phyloP scores from a whole-genome alignment of 2,888 invertebrate species.

The Coecobrya sp. region DNA sequence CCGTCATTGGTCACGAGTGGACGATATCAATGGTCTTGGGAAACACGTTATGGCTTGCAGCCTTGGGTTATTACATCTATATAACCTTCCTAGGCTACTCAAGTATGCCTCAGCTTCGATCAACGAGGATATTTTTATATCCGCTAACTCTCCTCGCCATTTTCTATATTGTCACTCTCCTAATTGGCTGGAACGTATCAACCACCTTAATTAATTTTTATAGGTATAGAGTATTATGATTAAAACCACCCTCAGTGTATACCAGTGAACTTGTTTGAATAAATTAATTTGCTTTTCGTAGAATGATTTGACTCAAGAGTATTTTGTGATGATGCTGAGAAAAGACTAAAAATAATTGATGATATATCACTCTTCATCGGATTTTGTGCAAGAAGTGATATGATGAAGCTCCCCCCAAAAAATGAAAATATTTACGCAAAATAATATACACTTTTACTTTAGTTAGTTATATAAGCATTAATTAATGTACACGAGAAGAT shows the following conservation, averaged over 20 bases:
- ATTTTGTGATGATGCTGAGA: slow-evolving; percentile 66
- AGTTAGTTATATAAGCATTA: neutral
- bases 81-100: slow-evolving; percentile 98
- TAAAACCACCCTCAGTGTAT: slow-evolving; percentile 48
- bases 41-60: slow-evolving; percentile 97
- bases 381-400: slow-evolving; percentile 3
- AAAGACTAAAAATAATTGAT: slow-evolving; percentile 66
- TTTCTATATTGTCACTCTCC: slow-evolving; percentile 93
- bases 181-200: slow-evolving; percentile 95
- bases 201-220: slow-evolving; percentile 94
- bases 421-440: slow-evolving; percentile 41
- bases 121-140: slow-evolving; percentile 94
- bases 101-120: slow-evolving; percentile 96
- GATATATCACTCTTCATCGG: slow-evolving; percentile 42
- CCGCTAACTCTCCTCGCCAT: slow-evolving; percentile 94
- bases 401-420: slow-evolving; percentile 9
- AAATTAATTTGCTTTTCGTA: slow-evolving; percentile 60
- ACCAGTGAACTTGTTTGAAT: slow-evolving; percentile 72
- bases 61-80: slow-evolving; percentile 97
- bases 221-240: slow-evolving; percentile 92
- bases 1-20: slow-evolving; percentile 92
- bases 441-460: slow-evolving; percentile 17
- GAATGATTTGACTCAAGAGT: slow-evolving; percentile 57
- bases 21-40: slow-evolving; percentile 93
- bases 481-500: neutral